phyloP scores from a whole-genome alignment of 2,797 vertebrate genomes.

The Podarcis siculus region DNA sequence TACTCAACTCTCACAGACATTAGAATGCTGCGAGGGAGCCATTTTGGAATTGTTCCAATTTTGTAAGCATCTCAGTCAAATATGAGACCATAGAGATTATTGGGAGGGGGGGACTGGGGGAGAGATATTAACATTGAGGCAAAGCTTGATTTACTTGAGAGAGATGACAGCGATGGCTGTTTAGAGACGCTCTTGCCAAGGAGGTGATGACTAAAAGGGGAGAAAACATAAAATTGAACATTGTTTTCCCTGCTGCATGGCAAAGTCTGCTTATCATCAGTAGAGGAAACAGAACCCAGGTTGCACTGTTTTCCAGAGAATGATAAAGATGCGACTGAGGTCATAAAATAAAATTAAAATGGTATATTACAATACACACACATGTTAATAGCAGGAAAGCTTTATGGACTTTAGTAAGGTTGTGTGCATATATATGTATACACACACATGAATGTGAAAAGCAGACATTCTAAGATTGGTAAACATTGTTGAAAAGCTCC shows the following conservation, averaged over 20 bases:
- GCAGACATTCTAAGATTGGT: not conserved
- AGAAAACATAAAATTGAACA: not conserved
- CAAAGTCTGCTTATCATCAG: conserved; percentile 18
- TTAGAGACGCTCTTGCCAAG: not conserved
- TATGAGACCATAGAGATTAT: not conserved
- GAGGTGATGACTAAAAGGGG: not conserved
- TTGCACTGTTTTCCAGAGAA: not conserved
- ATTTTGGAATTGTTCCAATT: conserved; percentile 1
- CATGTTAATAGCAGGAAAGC: not conserved
- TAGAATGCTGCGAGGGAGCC: not conserved
- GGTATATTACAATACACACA: not conserved
- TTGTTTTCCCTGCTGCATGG: not conserved
- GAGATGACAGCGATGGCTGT: conserved; percentile 4
- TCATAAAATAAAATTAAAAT: conserved; percentile 25
- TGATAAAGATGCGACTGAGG: not conserved
- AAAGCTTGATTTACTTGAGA: not conserved
- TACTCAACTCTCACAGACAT: not conserved
- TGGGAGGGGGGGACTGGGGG: not conserved
- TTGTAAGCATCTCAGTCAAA: not conserved
- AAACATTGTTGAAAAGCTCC: not conserved
- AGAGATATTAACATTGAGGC: not conserved
- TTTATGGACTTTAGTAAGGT: conserved; percentile 6
- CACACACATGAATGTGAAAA: not conserved
- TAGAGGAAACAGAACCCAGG: conserved; percentile 22
- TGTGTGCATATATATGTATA: not conserved